Evolutionary conservation across 2,113 vertebrate species (phyloP).

Genomic region (Choloepus hoffmanni): DNA sequence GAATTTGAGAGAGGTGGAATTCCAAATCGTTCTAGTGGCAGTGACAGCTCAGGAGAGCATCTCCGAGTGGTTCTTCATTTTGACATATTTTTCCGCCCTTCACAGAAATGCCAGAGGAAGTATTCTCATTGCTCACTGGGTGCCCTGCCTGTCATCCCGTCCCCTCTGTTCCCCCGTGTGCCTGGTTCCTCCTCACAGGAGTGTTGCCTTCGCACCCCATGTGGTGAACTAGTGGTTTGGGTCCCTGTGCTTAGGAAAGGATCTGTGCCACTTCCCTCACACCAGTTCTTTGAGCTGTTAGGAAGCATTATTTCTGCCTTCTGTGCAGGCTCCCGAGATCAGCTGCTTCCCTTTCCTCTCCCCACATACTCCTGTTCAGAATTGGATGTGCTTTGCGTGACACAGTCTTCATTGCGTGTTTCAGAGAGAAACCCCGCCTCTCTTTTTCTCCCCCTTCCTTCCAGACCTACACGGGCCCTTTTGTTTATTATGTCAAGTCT

Average conservation of each 20-base stretch:
- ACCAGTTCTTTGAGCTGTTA: not conserved
- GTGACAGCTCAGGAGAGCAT: not conserved
- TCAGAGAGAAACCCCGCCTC: not conserved
- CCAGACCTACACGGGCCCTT: conserved; percentile 98
- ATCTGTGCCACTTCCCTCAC: not conserved
- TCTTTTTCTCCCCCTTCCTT: not conserved
- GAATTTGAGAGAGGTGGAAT: not conserved
- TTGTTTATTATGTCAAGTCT: conserved; percentile 97
- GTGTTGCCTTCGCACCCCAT: accelerated
- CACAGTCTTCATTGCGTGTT: not conserved
- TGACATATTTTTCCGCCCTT: not conserved
- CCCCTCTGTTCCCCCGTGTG: accelerated
- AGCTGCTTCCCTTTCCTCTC: not conserved
- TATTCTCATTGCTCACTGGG: accelerated
- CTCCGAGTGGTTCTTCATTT: not conserved
- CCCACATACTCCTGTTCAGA: accelerated
- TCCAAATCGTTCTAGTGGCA: not conserved
- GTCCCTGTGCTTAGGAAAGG: not conserved
- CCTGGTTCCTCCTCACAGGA: not conserved
- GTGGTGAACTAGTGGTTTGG: not conserved
- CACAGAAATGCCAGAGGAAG: not conserved
- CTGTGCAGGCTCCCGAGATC: not conserved
- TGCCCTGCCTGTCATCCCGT: accelerated
- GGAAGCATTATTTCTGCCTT: not conserved
- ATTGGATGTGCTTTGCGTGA: not conserved